Evolutionary conservation across 1,140 invertebrate species (phyloP), one percentile per base, ranked within the genome.

Genomic region (Bombus terrestris): DNA sequence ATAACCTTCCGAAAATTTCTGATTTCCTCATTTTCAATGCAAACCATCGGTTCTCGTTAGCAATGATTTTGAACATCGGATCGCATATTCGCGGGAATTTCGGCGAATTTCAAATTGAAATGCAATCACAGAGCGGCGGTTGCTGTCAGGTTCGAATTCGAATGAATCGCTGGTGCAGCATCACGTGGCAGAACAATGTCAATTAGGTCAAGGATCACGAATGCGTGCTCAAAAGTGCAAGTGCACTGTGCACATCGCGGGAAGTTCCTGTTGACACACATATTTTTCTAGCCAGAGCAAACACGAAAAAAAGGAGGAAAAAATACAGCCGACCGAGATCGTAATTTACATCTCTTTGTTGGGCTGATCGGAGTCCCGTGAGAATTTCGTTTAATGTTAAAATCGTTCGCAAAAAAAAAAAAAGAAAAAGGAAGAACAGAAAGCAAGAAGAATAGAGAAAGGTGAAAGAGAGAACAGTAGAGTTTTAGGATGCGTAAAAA

Each of bases 131-230:
- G 10, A 25, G n/a, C 10, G 15, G 18, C 10, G 53, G 25, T 25
- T 37, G 32, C n/a, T 59, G 82, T 59, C 68, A 59, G 53, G 0
- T 47, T 15, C 39, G 35, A 62, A 80, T 62, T 35, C 41, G 57
- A 74, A 53, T 18, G 83, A 81, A 81, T 89, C 71, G 39, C 66
- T n/a, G 47, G 66, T 57, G 41, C 13, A n/a, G 37, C 15, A 5
- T 28, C 88, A 69, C 88, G 74, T 85, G 86, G 66, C 66, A 77
- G 73, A 81, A 81, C 80, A 85, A 59, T 84, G 83, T 81, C 81
- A 88, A 90, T 88, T 92, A 82, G 92, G 92, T 92, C 92, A 92
- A 92, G 92, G 92, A 91, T 92, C 88, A 77, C 64, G 68, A n/a
- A 83, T 72, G 88, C 78, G 85, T 89, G 64, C 75, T 86, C 73